Evolutionary conservation across 2,797 vertebrate species (phyloP), one percentile per base, ranked within the genome.

Genomic region (Chrysolophus pictus): DNA sequence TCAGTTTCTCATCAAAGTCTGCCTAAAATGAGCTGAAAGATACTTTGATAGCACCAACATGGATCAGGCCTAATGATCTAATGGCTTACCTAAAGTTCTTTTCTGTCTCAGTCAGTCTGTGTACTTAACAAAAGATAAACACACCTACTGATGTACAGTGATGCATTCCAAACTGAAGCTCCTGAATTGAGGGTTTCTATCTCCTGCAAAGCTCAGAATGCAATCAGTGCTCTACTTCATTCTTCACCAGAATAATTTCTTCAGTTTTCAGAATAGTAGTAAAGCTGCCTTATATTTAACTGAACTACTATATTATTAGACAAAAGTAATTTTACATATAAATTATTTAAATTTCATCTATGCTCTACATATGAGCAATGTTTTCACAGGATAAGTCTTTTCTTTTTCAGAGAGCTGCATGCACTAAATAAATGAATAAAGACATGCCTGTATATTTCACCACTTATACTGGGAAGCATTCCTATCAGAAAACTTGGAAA

Each of bases 351-450:
- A 96, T 95, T 92, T 95, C 90, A 96, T 97, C 95, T 96, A n/a
- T 89, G 56, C 35, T 90, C 93, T 96, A 90, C 77, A 79, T 94
- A 88, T 72, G 72, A 96, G 78, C 88, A 96, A 91, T 93, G 91
- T 90, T 91, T 93, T 89, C 88, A 93, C 69, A 88, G 79, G 93
- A 74, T 92, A 97, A 97, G 76, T 90, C 72, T 96, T 97, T 94
- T 97, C 93, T 92, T 96, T 96, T 96, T 96, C 92, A 92, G 93
- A 95, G 95, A 97, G 95, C 87, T 96, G 92, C 95, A 96, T 70
- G 76, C 95, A 94, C 97, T 97, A 97, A 98, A 97, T 97, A 98
- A 98, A 98, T 97, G 87, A 97, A 97, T 97, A 97, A 97, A 98
- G 95, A 96, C 77, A 73, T 6, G 95, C 90, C 82, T 76, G 80